These are phyloP conservation scores for Mareca strepera DNA, from an alignment of 2,797 vertebrate genomes.

Conservation along the genomic window DNA sequence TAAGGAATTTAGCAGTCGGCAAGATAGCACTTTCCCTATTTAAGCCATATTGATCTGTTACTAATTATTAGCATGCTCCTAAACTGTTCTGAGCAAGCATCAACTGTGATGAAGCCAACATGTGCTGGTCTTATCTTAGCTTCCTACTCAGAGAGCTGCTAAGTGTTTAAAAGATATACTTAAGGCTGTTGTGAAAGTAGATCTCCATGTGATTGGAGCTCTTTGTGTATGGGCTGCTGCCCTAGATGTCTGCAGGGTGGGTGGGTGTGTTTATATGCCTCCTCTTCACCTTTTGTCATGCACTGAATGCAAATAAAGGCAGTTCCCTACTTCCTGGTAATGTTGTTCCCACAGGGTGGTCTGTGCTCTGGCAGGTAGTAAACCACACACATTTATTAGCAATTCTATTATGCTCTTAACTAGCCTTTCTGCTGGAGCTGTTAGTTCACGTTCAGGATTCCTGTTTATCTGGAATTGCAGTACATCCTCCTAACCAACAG, in stretches of 20 bases:
- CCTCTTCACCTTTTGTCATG: slow-evolving; percentile 8
- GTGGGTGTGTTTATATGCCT: not conserved
- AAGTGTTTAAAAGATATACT: not conserved
- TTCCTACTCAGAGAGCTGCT: not conserved
- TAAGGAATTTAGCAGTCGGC: not conserved
- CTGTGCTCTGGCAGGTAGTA: slow-evolving; percentile 3
- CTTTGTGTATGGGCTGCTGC: not conserved
- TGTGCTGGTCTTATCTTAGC: not conserved
- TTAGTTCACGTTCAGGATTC: slow-evolving; percentile 38
- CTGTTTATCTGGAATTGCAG: slow-evolving; percentile 36
- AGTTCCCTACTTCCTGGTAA: slow-evolving; percentile 9
- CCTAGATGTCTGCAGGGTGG: not conserved
- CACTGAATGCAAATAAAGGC: slow-evolving; percentile 46
- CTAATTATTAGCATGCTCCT: not conserved
- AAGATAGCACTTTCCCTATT: slow-evolving; percentile 17
- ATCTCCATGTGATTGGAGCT: not conserved
- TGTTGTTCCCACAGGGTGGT: slow-evolving; percentile 32
- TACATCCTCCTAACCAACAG: not conserved
- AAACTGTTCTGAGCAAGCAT: not conserved
- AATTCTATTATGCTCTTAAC: not conserved
- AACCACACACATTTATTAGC: slow-evolving; percentile 39
- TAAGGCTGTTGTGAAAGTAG: not conserved
- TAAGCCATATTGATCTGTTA: not conserved
- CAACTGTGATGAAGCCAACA: not conserved
- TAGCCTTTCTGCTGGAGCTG: slow-evolving; percentile 19